These are phyloP conservation scores for Drosophila persimilis DNA, from an alignment of 1,140 invertebrate genomes.

Conservation along the genomic window DNA sequence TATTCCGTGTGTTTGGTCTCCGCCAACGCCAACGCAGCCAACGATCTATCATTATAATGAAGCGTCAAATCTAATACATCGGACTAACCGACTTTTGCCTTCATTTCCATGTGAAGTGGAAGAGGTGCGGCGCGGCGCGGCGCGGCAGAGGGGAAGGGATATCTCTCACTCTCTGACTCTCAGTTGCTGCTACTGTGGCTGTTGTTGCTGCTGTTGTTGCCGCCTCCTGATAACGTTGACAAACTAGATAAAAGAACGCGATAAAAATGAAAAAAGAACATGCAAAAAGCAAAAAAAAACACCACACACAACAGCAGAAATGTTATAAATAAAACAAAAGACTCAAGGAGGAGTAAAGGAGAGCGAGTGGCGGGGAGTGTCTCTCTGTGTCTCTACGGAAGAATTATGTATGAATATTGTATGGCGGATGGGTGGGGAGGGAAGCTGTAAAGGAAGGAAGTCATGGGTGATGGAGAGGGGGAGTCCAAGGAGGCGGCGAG, in stretches of 20 bases:
- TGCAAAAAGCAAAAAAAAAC: slow-evolving; percentile 1
- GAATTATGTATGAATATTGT: slow-evolving; percentile 65
- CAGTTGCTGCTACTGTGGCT: slow-evolving; percentile 3
- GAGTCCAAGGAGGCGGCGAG: background rate
- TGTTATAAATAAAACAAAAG: slow-evolving; percentile 74
- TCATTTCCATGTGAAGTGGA: slow-evolving; percentile 48
- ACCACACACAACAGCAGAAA: slow-evolving; percentile 42
- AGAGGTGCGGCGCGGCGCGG: too few relatives aligned
- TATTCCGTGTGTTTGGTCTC: slow-evolving; percentile 27
- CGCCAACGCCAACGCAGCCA: slow-evolving; percentile 46
- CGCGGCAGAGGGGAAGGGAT: slow-evolving; percentile 2
- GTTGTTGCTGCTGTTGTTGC: slow-evolving; percentile 17
- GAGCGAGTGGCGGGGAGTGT: background rate
- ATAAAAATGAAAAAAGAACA: slow-evolving; percentile 68
- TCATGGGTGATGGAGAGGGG: slow-evolving; percentile 7
- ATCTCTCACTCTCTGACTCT: slow-evolving; percentile 5
- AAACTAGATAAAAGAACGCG: slow-evolving; percentile 77
- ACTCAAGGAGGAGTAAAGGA: background rate
- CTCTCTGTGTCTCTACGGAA: slow-evolving; percentile 6
- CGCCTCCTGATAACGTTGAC: slow-evolving; percentile 70
- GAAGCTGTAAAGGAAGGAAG: slow-evolving; percentile 1
- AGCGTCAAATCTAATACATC: slow-evolving; percentile 78
- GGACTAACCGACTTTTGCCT: slow-evolving; percentile 57
- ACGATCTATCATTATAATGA: slow-evolving; percentile 80
- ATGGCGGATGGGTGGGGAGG: slow-evolving; percentile 24